Conservation (phyloP, 2,113 vertebrate genomes). For the Arizona elegans region DNA sequence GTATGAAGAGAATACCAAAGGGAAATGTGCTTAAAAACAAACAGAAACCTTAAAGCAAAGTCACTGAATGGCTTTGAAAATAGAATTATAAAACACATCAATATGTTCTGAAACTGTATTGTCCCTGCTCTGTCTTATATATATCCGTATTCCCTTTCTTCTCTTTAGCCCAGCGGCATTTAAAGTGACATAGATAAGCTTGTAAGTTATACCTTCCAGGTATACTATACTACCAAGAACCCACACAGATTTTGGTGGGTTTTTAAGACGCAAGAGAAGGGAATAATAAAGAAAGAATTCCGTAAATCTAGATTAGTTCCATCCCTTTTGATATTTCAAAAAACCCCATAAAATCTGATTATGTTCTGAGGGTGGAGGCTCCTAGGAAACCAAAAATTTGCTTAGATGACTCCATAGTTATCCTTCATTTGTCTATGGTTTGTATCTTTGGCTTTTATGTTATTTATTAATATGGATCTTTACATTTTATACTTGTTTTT, state of each 20-base stretch:
- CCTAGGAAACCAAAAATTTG: too few relatives aligned
- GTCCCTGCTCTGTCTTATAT: neutral
- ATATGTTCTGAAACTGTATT: conserved; percentile 11
- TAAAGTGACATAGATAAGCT: neutral
- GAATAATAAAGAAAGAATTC: neutral
- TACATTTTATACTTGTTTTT: too few relatives aligned
- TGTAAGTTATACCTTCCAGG: neutral
- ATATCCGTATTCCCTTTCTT: neutral
- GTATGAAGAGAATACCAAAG: conserved; percentile 15
- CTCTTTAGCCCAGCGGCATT: neutral
- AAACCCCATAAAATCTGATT: too few relatives aligned
- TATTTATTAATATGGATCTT: too few relatives aligned
- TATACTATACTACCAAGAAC: neutral
- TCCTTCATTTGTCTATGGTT: too few relatives aligned
- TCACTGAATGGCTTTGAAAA: conserved; percentile 20
- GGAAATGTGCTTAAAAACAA: neutral
- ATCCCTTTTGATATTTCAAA: too few relatives aligned
- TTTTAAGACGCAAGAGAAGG: neutral
- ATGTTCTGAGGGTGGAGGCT: too few relatives aligned
- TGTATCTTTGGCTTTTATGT: too few relatives aligned
- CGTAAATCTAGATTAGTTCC: neutral
- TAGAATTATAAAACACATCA: conserved; percentile 30
- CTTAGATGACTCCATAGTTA: too few relatives aligned
- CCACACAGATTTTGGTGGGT: neutral
- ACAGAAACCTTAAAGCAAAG: conserved; percentile 31